Conservation (phyloP, 2,113 vertebrate species). For the Phycodurus eques region DNA sequence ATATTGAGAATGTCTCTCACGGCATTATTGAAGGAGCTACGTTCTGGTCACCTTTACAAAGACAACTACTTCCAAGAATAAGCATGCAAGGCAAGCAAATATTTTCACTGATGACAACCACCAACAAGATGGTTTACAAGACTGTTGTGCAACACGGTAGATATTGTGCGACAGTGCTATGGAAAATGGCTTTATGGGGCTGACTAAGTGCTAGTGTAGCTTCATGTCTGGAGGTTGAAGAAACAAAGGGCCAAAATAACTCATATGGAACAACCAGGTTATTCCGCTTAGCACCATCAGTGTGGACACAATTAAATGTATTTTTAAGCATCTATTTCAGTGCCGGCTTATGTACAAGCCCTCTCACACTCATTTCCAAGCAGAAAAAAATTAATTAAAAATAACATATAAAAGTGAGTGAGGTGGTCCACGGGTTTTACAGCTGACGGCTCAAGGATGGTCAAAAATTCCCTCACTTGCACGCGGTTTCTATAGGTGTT, state of each 20-base stretch:
- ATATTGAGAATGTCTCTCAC: no score
- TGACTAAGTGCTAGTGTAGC: slow-evolving; percentile 37
- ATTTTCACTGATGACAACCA: slow-evolving; percentile 24
- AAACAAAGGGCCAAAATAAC: slow-evolving; percentile 28
- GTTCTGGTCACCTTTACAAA: no score
- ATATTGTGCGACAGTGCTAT: slow-evolving; percentile 28
- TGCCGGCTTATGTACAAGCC: slow-evolving; percentile 2
- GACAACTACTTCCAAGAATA: slow-evolving; percentile 19
- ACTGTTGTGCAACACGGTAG: slow-evolving; percentile 22
- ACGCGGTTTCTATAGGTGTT: no score
- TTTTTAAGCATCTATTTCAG: slow-evolving; percentile 9
- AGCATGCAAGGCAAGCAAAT: slow-evolving; percentile 19
- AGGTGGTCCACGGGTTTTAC: no score
- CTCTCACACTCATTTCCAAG: slow-evolving; percentile 5
- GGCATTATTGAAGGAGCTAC: no score
- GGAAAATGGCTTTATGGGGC: slow-evolving; percentile 52
- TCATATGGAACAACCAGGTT: slow-evolving; percentile 37
- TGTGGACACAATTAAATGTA: slow-evolving; percentile 13
- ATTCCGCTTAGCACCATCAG: slow-evolving; percentile 10
- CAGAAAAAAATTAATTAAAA: neutral
- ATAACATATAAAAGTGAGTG: slow-evolving; percentile 3
- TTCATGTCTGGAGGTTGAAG: slow-evolving; percentile 38
- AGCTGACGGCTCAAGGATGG: no score
- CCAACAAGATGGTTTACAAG: slow-evolving; percentile 28
- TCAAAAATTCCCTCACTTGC: neutral